Evolutionary conservation across 2,797 vertebrate genomes (phyloP).

Genomic region (Aplochiton taeniatus): DNA sequence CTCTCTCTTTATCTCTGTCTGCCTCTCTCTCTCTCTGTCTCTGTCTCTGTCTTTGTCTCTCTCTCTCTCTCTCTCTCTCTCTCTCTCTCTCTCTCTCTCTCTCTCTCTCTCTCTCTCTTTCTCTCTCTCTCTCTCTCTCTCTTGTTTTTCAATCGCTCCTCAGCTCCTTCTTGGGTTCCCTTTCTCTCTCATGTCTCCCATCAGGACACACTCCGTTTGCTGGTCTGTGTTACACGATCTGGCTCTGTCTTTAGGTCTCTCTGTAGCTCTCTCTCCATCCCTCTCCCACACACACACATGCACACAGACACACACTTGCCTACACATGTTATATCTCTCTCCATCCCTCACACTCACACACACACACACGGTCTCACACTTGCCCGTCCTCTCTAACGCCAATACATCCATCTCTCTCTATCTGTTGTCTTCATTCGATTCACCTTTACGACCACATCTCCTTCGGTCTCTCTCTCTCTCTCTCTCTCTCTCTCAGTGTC

Average conservation of each 20-base stretch:
- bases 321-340: too few species aligned
- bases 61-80: constrained; percentile 22
- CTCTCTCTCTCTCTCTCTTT: constrained; percentile 27
- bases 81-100: constrained; percentile 6
- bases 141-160: neutral
- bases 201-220: too few species aligned
- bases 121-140: constrained; percentile 2
- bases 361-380: too few species aligned
- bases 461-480: neutral
- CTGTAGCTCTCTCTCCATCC: too few species aligned
- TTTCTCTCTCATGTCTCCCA: neutral
- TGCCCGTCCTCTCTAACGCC: neutral
- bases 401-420: neutral
- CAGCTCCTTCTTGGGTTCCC: neutral
- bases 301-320: too few species aligned
- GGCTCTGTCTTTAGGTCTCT: constrained; percentile 9
- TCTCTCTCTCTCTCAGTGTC: constrained; percentile 9
- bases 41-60: neutral
- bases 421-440: neutral
- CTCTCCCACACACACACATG: too few species aligned
- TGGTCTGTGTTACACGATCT: constrained; percentile 32
- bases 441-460: neutral
- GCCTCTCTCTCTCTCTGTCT: neutral
- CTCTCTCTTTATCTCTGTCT: constrained; percentile 20
- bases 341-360: too few species aligned